Percentiles rank a stretch among this genome's conserved stretches.
Conservation (phyloP, 2,888 invertebrate species). For the Drosophila limbata region DNA sequence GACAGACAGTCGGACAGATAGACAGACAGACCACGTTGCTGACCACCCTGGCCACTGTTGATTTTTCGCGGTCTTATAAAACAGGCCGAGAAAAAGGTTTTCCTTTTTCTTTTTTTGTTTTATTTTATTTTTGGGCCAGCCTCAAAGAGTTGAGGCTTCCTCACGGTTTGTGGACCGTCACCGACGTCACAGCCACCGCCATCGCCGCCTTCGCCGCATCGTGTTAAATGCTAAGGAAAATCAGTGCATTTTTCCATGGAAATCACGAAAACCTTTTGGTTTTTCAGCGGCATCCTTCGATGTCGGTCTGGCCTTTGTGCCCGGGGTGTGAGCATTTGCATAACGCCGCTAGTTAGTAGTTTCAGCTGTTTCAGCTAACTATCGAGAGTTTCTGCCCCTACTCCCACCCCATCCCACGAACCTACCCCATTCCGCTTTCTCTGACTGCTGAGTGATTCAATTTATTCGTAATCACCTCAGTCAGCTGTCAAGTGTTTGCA, state of each 20-base stretch:
- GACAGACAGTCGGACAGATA: not conserved
- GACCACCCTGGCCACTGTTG: slow-evolving; percentile 77
- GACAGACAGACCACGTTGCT: slow-evolving; percentile 21
- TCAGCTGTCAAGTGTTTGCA: slow-evolving; percentile 28
- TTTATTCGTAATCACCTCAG: slow-evolving; percentile 1
- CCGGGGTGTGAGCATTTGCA: slow-evolving; percentile 74
- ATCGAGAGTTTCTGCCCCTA: not conserved
- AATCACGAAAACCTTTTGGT: slow-evolving; percentile 64
- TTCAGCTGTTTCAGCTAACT: slow-evolving; percentile 5
- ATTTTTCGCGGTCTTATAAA: slow-evolving; percentile 79
- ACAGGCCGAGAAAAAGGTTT: slow-evolving; percentile 49
- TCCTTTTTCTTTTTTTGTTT: not conserved
- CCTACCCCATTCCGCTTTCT: not conserved
- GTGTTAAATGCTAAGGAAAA: slow-evolving; percentile 62
- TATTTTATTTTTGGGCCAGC: slow-evolving; percentile 29
- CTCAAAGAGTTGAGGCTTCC: slow-evolving; percentile 66
- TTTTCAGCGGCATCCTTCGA: slow-evolving; percentile 41
- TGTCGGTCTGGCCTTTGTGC: slow-evolving; percentile 15
- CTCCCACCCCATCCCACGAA: not conserved
- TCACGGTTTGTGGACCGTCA: slow-evolving; percentile 16
- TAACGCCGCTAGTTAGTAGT: slow-evolving; percentile 47
- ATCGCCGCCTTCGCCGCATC: slow-evolving; percentile 25
- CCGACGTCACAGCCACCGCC: not conserved
- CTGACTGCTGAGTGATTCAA: not conserved
- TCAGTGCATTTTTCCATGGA: slow-evolving; percentile 67